Evolutionary conservation across 2,797 vertebrate species (phyloP), one percentile per base, ranked within the genome.

Genomic region (Oreortyx pictus): DNA sequence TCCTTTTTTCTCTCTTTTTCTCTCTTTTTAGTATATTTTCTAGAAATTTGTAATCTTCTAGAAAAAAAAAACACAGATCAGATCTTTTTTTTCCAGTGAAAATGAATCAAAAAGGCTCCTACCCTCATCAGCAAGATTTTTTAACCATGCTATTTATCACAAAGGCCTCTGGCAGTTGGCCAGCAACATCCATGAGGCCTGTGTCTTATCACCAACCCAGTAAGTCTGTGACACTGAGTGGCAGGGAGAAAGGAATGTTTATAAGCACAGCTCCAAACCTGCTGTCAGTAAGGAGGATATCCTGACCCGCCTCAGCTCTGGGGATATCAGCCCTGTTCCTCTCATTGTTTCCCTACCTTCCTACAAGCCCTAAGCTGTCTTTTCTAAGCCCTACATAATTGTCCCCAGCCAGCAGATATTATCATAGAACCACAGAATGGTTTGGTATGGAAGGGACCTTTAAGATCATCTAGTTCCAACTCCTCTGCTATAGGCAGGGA

Each of bases 221-320:
- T 89, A 94, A 89, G 44, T 49, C 44, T 81, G 86, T 93, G 89
- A 90, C 89, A 79, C 82, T 49, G 82, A 70, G 79, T 56, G 81
- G 49, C 62, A 90, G 49, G 76, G 56, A 76, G 90, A 80, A 39
- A 22, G 25, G 90, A 94, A 89, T 76, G 90, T 75, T 85, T 93
- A 92, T 1, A 7, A 87, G 46, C 3, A 0, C 0, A 0, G 24
- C 62, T 94, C 66, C 57, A 80, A 80, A 66, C 47, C 50, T 83
- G 50, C 65, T 82, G 66, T 71, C 70, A 80, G 60, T 5, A 35
- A 81, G 59, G 54, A 81, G 41, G 57, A 86, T 68, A n/a, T 81
- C 35, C 70, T 88, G 77, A 50, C 25, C 84, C 57, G 61, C 88
- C 16, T 73, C 57, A 52, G 17, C 56, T 72, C 22, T 3, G 25